Percentiles rank a stretch among this genome's conserved stretches.
Evolutionary conservation across 1,140 invertebrate species (phyloP).

Genomic region (Penaeus indicus): DNA sequence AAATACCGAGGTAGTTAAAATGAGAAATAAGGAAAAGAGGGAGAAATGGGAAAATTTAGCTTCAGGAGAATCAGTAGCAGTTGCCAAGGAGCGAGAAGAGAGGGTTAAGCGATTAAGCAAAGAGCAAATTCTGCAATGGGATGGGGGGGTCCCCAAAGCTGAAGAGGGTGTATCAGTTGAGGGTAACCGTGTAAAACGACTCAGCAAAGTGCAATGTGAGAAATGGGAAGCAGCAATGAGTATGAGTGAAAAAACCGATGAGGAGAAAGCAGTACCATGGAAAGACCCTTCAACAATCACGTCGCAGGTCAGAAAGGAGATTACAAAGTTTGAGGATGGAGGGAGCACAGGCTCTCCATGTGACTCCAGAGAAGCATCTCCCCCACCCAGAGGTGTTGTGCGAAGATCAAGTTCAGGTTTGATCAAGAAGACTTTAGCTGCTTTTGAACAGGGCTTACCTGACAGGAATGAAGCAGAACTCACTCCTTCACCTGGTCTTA

Average conservation of each 20-base stretch:
- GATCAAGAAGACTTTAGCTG: slow-evolving; percentile 48
- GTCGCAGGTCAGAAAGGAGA: slow-evolving; percentile 37
- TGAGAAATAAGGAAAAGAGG: slow-evolving; percentile 35
- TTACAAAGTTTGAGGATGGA: slow-evolving; percentile 55
- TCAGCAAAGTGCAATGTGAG: slow-evolving; percentile 42
- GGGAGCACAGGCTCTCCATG: neutral
- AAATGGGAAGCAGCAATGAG: slow-evolving; percentile 48
- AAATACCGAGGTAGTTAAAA: slow-evolving; percentile 8
- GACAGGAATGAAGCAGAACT: slow-evolving; percentile 26
- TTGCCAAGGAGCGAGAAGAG: neutral
- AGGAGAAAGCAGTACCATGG: slow-evolving; percentile 50
- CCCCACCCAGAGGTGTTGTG: slow-evolving; percentile 14
- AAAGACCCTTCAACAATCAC: neutral
- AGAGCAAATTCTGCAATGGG: slow-evolving; percentile 46
- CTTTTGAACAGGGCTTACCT: slow-evolving; percentile 35
- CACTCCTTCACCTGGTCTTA: slow-evolving; percentile 19
- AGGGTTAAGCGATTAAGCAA: slow-evolving; percentile 53
- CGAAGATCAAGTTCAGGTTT: slow-evolving; percentile 53
- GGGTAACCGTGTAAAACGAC: slow-evolving; percentile 15
- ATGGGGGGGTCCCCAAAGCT: neutral
- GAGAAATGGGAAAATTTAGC: slow-evolving; percentile 18
- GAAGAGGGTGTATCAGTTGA: slow-evolving; percentile 1
- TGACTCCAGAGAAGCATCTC: slow-evolving; percentile 32
- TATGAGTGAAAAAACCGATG: neutral
- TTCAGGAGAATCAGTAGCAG: neutral